A percentile compares a stretch with the other conserved stretches of the same genome.
phyloP scores from a whole-genome alignment of 2,888 invertebrate genomes.

The Herminia tarsipennalis region DNA sequence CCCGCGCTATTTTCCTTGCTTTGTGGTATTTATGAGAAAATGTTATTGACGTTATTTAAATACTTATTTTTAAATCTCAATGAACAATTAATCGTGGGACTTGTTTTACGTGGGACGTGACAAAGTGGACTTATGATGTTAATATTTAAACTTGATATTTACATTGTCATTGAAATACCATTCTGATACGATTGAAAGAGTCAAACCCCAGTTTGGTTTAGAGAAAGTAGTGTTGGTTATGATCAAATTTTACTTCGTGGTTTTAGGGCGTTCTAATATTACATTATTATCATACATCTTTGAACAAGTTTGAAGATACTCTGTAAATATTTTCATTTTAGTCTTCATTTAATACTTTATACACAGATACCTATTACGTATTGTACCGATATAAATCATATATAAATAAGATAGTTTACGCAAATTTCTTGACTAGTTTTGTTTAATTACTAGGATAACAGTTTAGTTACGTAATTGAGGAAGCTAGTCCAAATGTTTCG shows the following conservation, averaged over 20 bases:
- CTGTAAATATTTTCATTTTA: conserved; percentile 67
- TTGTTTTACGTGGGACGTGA: no score
- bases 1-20: no score
- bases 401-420: conserved; percentile 52
- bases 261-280: conserved; percentile 19
- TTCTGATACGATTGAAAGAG: conserved; percentile 44
- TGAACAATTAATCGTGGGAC: no score
- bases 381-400: conserved; percentile 60
- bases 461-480: conserved; percentile 78
- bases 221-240: conserved; percentile 20
- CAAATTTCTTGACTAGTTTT: conserved; percentile 79
- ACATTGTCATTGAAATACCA: no score
- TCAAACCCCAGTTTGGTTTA: conserved; percentile 30
- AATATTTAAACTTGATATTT: no score
- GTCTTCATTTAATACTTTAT: conserved; percentile 63
- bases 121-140: no score
- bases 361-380: conserved; percentile 57
- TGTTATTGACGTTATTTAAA: no score
- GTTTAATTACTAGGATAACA: conserved; percentile 79
- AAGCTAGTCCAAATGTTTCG: conserved; percentile 84
- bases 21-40: no score
- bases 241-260: conserved; percentile 16
- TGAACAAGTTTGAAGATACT: conserved; percentile 21
- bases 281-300: conserved; percentile 18
- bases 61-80: no score